A percentile compares a stretch with the other conserved stretches of the same genome.
Conservation (phyloP, 1,140 invertebrate genomes). For the Anthonomus grandis region DNA sequence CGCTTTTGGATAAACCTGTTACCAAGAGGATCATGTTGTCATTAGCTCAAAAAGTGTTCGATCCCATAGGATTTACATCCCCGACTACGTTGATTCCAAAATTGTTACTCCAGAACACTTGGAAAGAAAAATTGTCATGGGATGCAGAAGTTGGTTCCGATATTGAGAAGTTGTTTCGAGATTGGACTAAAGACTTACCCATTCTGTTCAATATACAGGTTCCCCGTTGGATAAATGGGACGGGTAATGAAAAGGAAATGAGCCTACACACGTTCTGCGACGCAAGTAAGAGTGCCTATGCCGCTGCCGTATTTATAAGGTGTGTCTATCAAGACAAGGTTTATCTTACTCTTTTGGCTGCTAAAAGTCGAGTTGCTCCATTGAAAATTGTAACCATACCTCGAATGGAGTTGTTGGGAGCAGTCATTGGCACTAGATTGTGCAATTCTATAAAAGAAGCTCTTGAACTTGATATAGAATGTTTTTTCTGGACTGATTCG, state of each 20-base stretch:
- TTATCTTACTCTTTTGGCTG: conserved; percentile 17
- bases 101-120: conserved; percentile 11
- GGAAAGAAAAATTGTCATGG: conserved; percentile 15
- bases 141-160: conserved; percentile 15
- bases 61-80: conserved; percentile 7
- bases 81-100: conserved; percentile 11
- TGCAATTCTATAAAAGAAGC: conserved; percentile 26
- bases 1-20: not conserved
- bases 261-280: conserved; percentile 26
- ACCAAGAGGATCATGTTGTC: conserved; percentile 12
- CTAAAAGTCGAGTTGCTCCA: conserved; percentile 35
- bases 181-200: conserved; percentile 15
- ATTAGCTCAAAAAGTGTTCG: conserved; percentile 7
- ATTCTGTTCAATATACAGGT: conserved; percentile 10
- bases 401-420: conserved; percentile 32
- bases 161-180: conserved; percentile 7
- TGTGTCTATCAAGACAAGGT: conserved; percentile 16
- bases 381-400: conserved; percentile 34
- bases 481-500: conserved; percentile 30
- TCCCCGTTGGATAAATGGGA: conserved; percentile 6
- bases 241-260: conserved; percentile 27
- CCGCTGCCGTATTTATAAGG: conserved; percentile 28
- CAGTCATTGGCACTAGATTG: conserved; percentile 15
- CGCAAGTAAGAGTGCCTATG: not conserved
- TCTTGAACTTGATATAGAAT: conserved; percentile 34